Evolutionary conservation across 2,888 invertebrate genomes (phyloP).

Genomic region (Neoitamus cyanurus): DNA sequence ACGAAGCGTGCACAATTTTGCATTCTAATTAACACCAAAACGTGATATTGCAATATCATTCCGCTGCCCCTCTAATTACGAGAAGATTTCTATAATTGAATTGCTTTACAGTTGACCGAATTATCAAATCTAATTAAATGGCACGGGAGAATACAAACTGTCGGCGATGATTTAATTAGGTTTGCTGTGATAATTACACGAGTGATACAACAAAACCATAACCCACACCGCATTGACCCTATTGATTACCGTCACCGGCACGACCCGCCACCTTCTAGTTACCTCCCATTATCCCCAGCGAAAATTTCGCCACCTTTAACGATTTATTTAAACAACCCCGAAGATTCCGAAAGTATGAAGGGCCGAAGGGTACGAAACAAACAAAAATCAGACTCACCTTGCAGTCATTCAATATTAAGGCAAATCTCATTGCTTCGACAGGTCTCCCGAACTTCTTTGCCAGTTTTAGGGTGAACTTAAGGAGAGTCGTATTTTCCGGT

Average conservation of each 20-base stretch:
- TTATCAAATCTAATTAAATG: neutral
- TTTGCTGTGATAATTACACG: neutral
- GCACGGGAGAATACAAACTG: neutral
- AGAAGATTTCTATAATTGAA: neutral
- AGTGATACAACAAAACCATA: neutral
- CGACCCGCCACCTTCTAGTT: neutral
- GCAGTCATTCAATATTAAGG: conserved; percentile 84
- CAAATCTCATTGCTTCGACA: conserved; percentile 85
- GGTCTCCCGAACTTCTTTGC: conserved; percentile 85
- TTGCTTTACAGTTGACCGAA: neutral
- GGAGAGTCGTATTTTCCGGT: conserved; percentile 82
- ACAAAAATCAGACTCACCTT: conserved; percentile 64
- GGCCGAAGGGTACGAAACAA: neutral
- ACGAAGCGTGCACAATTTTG: neutral
- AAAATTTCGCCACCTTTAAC: neutral
- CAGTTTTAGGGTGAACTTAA: conserved; percentile 80
- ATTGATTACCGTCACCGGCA: neutral
- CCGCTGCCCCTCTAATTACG: neutral
- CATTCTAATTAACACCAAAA: neutral
- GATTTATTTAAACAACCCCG: neutral
- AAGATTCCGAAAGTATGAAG: neutral
- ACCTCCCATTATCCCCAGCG: neutral
- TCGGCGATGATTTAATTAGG: neutral
- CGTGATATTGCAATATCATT: neutral
- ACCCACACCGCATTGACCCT: neutral